phyloP scores from a whole-genome alignment of 2,888 invertebrate species.

The Campaea margaritaria region DNA sequence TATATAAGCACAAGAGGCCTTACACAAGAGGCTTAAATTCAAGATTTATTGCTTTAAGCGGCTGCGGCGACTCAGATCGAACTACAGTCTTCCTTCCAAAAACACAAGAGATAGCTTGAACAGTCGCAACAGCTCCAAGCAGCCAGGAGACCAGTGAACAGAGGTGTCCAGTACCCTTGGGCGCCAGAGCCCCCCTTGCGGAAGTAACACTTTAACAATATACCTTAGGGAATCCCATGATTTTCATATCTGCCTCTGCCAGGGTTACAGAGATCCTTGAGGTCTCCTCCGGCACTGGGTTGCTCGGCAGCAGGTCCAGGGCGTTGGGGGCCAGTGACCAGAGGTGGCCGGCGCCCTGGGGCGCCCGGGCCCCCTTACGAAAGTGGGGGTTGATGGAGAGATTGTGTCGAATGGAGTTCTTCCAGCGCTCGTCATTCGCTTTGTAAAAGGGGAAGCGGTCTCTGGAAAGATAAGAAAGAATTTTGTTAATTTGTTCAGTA shows the following conservation, averaged over 20 bases:
- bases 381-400: conserved; percentile 97
- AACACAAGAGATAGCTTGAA: too few relatives aligned
- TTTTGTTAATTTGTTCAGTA: too few relatives aligned
- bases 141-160: too few relatives aligned
- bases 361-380: conserved; percentile 92
- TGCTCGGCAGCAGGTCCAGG: conserved; percentile 72
- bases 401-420: conserved; percentile 96
- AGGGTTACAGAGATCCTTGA: conserved; percentile 44
- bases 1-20: too few relatives aligned
- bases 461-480: conserved; percentile 78
- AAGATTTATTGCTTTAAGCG: too few relatives aligned
- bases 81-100: too few relatives aligned
- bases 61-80: too few relatives aligned
- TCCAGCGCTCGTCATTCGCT: conserved; percentile 96
- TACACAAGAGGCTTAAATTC: too few relatives aligned
- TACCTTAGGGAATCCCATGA: conserved; percentile 77
- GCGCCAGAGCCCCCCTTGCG: too few relatives aligned
- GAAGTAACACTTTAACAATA: not conserved
- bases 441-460: conserved; percentile 95
- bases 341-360: conserved; percentile 94
- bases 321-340: conserved; percentile 92
- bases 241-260: conserved; percentile 51
- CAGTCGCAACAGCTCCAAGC: too few relatives aligned
- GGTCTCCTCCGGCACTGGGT: conserved; percentile 56
- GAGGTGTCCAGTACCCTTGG: too few relatives aligned